A percentile compares a stretch with the other conserved stretches of the same genome.
phyloP scores from a whole-genome alignment of 2,113 vertebrate genomes.

The Chaetodon trifascialis region DNA sequence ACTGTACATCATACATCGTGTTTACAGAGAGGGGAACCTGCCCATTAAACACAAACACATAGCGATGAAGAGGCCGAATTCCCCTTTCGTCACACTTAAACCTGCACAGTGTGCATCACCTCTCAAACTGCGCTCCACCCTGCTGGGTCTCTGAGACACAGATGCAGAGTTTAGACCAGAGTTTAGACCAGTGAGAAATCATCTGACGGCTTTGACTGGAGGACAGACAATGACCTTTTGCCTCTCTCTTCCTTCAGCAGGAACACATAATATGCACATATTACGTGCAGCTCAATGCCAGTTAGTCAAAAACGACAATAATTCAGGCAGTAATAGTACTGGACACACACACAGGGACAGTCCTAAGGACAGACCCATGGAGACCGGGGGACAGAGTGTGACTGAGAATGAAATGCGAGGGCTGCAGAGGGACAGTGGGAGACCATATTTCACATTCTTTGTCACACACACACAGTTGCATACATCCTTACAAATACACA shows the following conservation, averaged over 20 bases:
- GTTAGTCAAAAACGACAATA: conserved; percentile 32
- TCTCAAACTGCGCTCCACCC: conserved; percentile 24
- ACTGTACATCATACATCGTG: conserved; percentile 8
- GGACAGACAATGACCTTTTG: conserved; percentile 43
- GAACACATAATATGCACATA: no score
- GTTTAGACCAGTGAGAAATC: conserved; percentile 15
- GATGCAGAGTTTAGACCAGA: conserved; percentile 8
- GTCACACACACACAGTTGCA: background rate
- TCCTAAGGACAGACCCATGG: conserved; percentile 26
- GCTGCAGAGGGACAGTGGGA: conserved; percentile 11
- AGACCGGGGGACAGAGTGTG: conserved; percentile 1
- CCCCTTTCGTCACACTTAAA: conserved; percentile 33
- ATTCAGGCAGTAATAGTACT: conserved; percentile 12
- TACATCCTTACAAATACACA: conserved; percentile 1
- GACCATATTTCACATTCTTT: conserved; percentile 50
- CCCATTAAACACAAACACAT: conserved; percentile 7
- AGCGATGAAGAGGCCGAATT: conserved; percentile 26
- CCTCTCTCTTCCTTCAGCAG: conserved; percentile 34
- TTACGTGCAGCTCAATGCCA: conserved; percentile 18
- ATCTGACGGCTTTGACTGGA: conserved; percentile 42
- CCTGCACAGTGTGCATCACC: background rate
- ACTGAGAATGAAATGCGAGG: conserved; percentile 41
- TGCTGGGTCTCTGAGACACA: conserved; percentile 14
- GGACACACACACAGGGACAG: conserved; percentile 1
- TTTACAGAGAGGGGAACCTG: conserved; percentile 34